These are phyloP conservation scores for Sinocyclocheilus anophthalmus DNA, from an alignment of 2,113 vertebrate species.

Conservation along the genomic window DNA sequence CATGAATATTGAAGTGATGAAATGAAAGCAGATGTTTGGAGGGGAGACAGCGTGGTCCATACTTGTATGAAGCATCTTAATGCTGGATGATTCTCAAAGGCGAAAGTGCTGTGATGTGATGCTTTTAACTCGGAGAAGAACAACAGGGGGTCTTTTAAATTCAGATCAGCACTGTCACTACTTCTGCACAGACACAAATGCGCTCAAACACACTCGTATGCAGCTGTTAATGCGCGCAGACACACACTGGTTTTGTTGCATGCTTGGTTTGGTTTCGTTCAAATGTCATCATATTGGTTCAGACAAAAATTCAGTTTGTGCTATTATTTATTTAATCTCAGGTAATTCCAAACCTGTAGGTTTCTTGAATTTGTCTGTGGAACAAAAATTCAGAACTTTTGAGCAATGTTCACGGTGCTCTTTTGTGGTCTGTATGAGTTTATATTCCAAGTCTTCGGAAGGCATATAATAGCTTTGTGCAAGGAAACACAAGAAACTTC, in stretches of 20 bases:
- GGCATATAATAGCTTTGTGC: neutral
- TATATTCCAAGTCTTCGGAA: neutral
- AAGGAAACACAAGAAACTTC: neutral
- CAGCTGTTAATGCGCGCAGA: neutral
- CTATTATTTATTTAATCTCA: neutral
- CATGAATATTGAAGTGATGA: neutral
- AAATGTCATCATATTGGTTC: neutral
- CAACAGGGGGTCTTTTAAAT: conserved; percentile 17
- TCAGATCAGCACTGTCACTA: conserved; percentile 2
- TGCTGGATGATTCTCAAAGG: neutral
- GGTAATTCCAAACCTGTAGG: neutral
- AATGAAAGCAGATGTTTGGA: conserved; percentile 25
- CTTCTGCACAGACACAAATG: neutral
- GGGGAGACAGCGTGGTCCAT: neutral
- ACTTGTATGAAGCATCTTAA: neutral
- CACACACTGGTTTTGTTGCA: neutral
- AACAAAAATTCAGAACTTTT: neutral
- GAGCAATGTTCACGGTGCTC: neutral
- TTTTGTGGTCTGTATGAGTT: neutral
- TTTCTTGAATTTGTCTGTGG: neutral
- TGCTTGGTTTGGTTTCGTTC: neutral
- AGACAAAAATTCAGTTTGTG: neutral
- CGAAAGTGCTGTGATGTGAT: neutral
- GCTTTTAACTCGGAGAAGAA: conserved; percentile 6
- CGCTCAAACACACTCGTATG: neutral